Conservation (phyloP, 1,140 invertebrate species). For the Rhizoglyphus robini region DNA sequence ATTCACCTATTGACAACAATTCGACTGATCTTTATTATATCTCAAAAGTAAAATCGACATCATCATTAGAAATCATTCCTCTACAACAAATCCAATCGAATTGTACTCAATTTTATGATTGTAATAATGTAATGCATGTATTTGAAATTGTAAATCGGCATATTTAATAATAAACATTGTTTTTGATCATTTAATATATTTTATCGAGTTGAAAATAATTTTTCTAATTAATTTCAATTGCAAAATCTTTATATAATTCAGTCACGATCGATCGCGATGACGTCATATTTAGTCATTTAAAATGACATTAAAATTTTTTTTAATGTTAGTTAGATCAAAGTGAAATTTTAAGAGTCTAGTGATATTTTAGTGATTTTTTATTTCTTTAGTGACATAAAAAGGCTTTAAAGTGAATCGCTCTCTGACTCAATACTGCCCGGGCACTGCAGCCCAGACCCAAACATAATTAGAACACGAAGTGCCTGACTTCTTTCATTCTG, state of each 20-base stretch:
- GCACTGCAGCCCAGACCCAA: no score
- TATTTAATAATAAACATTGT: no score
- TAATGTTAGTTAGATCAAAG: not conserved
- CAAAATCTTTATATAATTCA: not conserved
- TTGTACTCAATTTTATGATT: not conserved
- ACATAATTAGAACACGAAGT: no score
- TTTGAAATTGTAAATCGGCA: not conserved
- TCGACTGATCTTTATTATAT: no score
- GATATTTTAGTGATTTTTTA: not conserved
- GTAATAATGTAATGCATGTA: not conserved
- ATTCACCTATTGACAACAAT: not conserved
- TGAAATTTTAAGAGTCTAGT: not conserved
- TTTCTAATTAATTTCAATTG: not conserved
- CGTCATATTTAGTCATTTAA: not conserved
- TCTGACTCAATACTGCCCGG: no score
- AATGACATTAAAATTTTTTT: not conserved
- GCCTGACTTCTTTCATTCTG: no score
- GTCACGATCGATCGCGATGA: no score
- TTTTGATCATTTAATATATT: no score
- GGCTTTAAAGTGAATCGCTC: no score
- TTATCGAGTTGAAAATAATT: not conserved
- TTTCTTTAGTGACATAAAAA: no score
- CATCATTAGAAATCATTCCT: not conserved
- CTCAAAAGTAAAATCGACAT: no score
- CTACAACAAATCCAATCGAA: not conserved